phyloP scores from a whole-genome alignment of 2,888 invertebrate genomes.

The Standfussiana lucernea region DNA sequence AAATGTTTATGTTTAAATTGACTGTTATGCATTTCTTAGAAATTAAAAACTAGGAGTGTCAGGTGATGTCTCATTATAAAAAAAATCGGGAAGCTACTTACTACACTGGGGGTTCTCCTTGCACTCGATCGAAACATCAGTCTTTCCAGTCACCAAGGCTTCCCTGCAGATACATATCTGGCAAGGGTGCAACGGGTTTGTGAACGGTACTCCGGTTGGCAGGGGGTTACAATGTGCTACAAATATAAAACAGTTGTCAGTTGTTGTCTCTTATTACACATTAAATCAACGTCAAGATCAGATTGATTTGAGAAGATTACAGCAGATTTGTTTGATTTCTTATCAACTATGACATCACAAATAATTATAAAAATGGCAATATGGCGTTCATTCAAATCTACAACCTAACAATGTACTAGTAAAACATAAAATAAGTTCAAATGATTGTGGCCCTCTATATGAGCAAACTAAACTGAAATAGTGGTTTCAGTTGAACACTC shows the following conservation, averaged over 20 bases:
- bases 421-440: background rate
- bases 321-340: background rate
- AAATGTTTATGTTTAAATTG: no score
- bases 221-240: slow-evolving; percentile 79
- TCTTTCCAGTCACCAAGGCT: slow-evolving; percentile 66
- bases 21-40: background rate
- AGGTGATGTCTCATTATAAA: background rate
- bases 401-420: background rate
- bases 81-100: slow-evolving; percentile 62
- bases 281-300: no score
- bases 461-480: slow-evolving; percentile 14
- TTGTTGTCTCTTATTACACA: background rate
- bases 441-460: background rate
- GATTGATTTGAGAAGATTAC: background rate
- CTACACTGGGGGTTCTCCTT: slow-evolving; percentile 79
- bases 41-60: background rate
- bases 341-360: background rate
- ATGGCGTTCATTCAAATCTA: no score
- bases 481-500: slow-evolving; percentile 23
- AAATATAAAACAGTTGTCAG: slow-evolving; percentile 33
- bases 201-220: slow-evolving; percentile 77
- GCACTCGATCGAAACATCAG: slow-evolving; percentile 78
- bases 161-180: slow-evolving; percentile 81
- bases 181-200: slow-evolving; percentile 84
- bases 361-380: background rate